Base-by-base conservation (phyloP, 2,888 invertebrate species). In the Tipula vernalis region DNA sequence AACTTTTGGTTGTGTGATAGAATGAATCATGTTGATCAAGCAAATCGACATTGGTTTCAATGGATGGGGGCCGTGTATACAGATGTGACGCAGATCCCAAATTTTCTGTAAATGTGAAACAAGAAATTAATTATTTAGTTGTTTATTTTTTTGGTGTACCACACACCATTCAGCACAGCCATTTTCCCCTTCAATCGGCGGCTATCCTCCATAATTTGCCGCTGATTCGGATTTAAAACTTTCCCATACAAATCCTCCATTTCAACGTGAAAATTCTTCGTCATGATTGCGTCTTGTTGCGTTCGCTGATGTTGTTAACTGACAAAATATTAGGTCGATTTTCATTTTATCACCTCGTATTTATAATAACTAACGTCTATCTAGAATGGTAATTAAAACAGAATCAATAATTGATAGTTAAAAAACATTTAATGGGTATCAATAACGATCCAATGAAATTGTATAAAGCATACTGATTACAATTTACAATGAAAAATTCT, bases 11-110 rank as follows among this genome's bases (percentile, higher is more conserved):
- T 0, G 93, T 95, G 15, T 94, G 91, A 89, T 95, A 95, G 89
- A 95, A 95, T 87, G 94, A 94, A 89, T 95, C 95, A 87, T 95
- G 94, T 87, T 94, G 91, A 88, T 95, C 95, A 88, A 95, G 90
- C 0, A 95, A 90, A 0, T 93, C 92, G 0, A 93, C 93, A 90
- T 94, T 94, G 87, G 91, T 91, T 6, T 92, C 90, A 85, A 93
- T 92, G 89, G 94, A 93, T 88, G 92, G 88, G 10, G 90, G 89
- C 83, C 91, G 90, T 10, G 91, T 89, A 87, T 90, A 91, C 28
- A 90, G 89, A 86, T 90, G 90, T 1, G 89, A 89, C 71, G 90
- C 88, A 3, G 86, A 86, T 57, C 39, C 10, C 36, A 39, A 57
- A 71, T 85, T 57, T 10, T 86, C 86, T 86, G 51, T 15, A 36